These are phyloP conservation scores for Drosophila repleta DNA, from an alignment of 1,140 invertebrate species.

Conservation along the genomic window DNA sequence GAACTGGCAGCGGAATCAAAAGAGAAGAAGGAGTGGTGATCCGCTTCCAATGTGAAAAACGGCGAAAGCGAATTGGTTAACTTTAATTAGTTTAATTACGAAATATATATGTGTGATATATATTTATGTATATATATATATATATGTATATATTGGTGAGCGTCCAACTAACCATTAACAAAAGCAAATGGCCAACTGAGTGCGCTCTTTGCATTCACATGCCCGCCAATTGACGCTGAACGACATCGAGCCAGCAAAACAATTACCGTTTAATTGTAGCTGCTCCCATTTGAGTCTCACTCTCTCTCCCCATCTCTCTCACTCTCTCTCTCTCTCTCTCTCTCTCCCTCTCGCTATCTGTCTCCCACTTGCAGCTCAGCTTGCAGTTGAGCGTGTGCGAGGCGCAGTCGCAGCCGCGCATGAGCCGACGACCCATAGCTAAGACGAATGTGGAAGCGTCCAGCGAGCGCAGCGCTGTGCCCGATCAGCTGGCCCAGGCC, in stretches of 20 bases:
- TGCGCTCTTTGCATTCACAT: conserved; percentile 18
- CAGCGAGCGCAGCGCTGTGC: conserved; percentile 48
- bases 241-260: conserved; percentile 7
- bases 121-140: conserved; percentile 7
- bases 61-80: conserved; percentile 71
- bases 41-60: conserved; percentile 13
- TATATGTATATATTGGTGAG: neutral
- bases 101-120: conserved; percentile 30
- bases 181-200: conserved; percentile 25
- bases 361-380: neutral
- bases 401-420: conserved; percentile 27
- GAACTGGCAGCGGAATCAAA: conserved; percentile 66
- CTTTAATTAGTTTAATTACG: conserved; percentile 77
- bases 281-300: conserved; percentile 6
- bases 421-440: conserved; percentile 42
- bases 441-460: conserved; percentile 46
- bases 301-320: neutral
- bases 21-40: too few relatives aligned
- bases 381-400: conserved; percentile 18
- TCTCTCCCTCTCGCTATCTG: neutral
- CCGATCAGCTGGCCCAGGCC: conserved; percentile 68
- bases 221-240: conserved; percentile 7
- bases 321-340: neutral
- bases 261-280: conserved; percentile 33
- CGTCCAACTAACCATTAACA: conserved; percentile 10